Percentiles rank a stretch among this genome's conserved stretches.
These are phyloP conservation scores for Phalacrocorax brasilianus DNA, from an alignment of 2,113 vertebrate genomes.

Conservation along the genomic window DNA sequence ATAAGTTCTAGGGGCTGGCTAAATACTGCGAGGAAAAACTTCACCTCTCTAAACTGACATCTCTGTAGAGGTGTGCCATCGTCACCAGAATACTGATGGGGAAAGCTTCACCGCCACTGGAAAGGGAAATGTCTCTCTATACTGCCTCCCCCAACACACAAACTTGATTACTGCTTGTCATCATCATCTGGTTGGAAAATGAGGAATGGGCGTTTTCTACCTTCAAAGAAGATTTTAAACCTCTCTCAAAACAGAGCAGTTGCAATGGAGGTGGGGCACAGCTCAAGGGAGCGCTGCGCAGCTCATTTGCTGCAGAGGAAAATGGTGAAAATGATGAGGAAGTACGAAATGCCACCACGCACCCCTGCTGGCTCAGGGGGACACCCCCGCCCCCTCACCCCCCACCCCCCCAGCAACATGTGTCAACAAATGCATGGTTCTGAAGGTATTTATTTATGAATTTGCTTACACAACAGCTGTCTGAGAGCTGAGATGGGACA, in stretches of 20 bases:
- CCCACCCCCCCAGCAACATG: background rate
- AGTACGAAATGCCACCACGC: background rate
- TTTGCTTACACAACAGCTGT: background rate
- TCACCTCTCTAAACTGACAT: background rate
- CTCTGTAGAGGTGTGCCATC: background rate
- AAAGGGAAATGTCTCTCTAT: background rate
- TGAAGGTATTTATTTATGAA: background rate
- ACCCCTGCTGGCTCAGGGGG: background rate
- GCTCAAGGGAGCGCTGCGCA: background rate
- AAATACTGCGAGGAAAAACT: background rate
- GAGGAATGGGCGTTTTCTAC: background rate
- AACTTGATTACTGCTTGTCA: background rate
- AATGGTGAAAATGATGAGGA: background rate
- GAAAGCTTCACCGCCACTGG: background rate
- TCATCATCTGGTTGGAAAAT: background rate
- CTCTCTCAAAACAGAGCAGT: background rate
- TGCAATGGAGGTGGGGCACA: accelerated
- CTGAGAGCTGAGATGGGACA: background rate
- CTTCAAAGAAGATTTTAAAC: background rate
- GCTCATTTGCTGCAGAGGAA: background rate
- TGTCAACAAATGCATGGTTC: background rate
- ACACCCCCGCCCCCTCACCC: no score
- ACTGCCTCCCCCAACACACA: background rate
- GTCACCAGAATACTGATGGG: no score
- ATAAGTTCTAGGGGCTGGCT: background rate